Evolutionary conservation across 2,888 invertebrate species (phyloP), one percentile per base, ranked within the genome.

Genomic region (Drosophila helvetica): DNA sequence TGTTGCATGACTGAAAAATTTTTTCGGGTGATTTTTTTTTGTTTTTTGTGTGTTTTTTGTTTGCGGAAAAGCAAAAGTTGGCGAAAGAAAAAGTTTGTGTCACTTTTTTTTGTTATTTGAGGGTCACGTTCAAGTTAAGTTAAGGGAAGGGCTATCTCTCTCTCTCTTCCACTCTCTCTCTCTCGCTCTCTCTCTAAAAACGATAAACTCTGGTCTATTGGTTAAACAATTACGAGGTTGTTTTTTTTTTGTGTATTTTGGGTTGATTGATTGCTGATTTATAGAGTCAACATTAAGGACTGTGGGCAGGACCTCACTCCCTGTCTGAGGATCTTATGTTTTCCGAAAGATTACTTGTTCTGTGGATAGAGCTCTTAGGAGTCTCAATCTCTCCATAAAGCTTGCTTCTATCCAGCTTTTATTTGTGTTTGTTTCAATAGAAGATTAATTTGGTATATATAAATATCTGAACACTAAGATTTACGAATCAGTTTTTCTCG

Each of bases 61-160:
- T 43, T 56, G 51, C 46, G 65, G 62, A 51, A 69, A 63, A 62
- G 27, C 54, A 19, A 71, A 38, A 71, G 63, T 71, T 71, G 54
- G 70, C 15, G 22, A 50, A 71, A 69, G 59, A 38, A 43, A 70
- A 69, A 56, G 55, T 53, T 60, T 38, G 33, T 60, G 62, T 57
- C 72, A 57, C 61, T 60, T 60, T 22, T 22, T 48, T 43, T 61
- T 25, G 7, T 27, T 27, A 27, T 8, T 27, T 45, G 63, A 38
- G 57, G 51, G 68, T 68, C 70, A 70, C 70, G 70, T 71, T 70
- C 70, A 52, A 70, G 55, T 46, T 33, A 52, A 70, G 55, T 46
- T 33, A 47, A 61, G 66, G 67, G 55, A 38, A 38, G 38, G 38
- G 38, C 15, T 15, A 2, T 5, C 60, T 69, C 45, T 55, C 55